phyloP scores from a whole-genome alignment of 2,888 invertebrate genomes.

The Drosophila maculinotata region DNA sequence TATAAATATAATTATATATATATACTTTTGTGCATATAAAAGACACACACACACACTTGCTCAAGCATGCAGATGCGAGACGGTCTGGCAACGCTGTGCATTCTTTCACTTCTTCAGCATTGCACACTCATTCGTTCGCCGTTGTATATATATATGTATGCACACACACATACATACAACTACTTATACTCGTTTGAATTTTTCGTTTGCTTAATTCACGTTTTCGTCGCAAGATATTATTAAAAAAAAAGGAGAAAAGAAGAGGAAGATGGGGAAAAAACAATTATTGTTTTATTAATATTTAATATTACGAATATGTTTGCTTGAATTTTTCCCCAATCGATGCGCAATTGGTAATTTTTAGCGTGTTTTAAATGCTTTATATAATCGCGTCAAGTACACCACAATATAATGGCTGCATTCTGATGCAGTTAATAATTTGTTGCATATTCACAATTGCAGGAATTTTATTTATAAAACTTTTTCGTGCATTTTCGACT shows the following conservation, averaged over 20 bases:
- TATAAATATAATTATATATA: too few relatives aligned
- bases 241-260: constrained; percentile 28
- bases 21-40: constrained; percentile 14
- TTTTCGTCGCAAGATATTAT: constrained; percentile 59
- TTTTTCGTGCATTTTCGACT: constrained; percentile 78
- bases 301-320: constrained; percentile 22
- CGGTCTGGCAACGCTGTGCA: constrained; percentile 72
- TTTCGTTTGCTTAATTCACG: constrained; percentile 71
- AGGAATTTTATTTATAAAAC: constrained; percentile 69
- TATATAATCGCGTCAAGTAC: constrained; percentile 66
- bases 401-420: constrained; percentile 40
- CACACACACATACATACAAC: constrained; percentile 14
- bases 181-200: constrained; percentile 69
- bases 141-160: constrained; percentile 47
- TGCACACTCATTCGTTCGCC: constrained; percentile 78
- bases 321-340: constrained; percentile 47
- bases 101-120: constrained; percentile 78
- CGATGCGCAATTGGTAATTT: constrained; percentile 74
- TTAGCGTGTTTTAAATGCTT: constrained; percentile 65
- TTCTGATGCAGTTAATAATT: constrained; percentile 31
- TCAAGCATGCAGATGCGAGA: constrained; percentile 42
- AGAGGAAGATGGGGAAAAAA: constrained; percentile 6
- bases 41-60: constrained; percentile 46
- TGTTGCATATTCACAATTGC: constrained; percentile 41
- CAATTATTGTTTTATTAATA: constrained; percentile 32